phyloP scores from a whole-genome alignment of 2,888 invertebrate genomes.

The Didymodactylos carnosus region DNA sequence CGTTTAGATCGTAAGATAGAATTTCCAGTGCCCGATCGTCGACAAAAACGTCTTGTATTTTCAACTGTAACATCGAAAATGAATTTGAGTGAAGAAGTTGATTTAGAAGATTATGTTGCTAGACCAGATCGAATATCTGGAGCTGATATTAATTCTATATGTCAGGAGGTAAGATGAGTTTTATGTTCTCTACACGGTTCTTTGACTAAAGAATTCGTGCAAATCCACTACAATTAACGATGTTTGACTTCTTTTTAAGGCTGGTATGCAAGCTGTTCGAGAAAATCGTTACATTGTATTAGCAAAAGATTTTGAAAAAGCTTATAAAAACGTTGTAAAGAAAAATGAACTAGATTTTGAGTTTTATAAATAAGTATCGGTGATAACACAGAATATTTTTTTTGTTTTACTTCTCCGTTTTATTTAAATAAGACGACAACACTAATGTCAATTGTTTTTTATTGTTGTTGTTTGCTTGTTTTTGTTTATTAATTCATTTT shows the following conservation, averaged over 20 bases:
- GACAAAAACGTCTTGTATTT: conserved; percentile 79
- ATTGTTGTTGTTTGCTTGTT: no score
- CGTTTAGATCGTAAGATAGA: conserved; percentile 94
- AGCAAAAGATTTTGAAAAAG: conserved; percentile 97
- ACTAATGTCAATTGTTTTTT: no score
- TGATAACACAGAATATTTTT: no score
- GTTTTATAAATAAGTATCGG: conserved; percentile 97
- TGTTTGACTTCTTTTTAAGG: conserved; percentile 37
- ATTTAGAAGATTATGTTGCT: conserved; percentile 93
- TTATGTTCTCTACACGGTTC: not conserved
- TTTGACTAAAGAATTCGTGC: not conserved
- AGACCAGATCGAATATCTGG: conserved; percentile 95
- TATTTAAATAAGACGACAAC: no score
- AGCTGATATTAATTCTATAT: conserved; percentile 97
- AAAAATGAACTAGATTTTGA: conserved; percentile 98
- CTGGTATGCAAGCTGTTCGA: conserved; percentile 97
- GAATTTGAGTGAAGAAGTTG: conserved; percentile 95
- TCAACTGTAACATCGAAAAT: conserved; percentile 84
- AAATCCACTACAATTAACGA: not conserved
- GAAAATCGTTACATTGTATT: conserved; percentile 97
- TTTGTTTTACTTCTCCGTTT: no score
- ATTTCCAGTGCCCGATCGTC: conserved; percentile 80
- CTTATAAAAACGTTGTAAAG: conserved; percentile 96
- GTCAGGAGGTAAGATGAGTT: conserved; percentile 54
- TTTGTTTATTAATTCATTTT: no score